A percentile compares a stretch with the other conserved stretches of the same genome.
Conservation (phyloP, 1,140 invertebrate species). For the Periplaneta americana region DNA sequence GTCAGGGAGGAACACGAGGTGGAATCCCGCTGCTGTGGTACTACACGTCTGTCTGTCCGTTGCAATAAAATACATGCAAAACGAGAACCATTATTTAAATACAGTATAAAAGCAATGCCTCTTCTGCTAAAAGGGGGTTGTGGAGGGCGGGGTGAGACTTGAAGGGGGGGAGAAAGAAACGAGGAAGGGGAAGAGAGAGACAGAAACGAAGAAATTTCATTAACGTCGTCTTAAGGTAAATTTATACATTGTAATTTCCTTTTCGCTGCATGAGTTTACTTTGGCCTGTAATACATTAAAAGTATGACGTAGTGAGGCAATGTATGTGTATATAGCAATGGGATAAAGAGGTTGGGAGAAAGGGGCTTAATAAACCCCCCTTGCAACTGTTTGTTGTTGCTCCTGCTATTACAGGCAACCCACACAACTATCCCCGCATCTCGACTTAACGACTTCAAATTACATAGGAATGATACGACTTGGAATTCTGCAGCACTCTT, state of each 20-base stretch:
- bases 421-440: too few species aligned
- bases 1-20: neutral
- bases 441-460: neutral
- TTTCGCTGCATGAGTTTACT: neutral
- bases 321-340: neutral
- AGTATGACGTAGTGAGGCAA: conserved; percentile 5
- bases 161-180: too few species aligned
- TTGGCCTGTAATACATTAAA: conserved; percentile 10
- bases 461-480: neutral
- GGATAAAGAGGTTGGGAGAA: neutral
- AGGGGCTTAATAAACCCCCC: neutral
- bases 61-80: neutral
- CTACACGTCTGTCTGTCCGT: neutral
- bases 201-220: conserved; percentile 35
- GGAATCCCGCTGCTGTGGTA: neutral
- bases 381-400: neutral
- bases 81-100: conserved; percentile 3
- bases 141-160: neutral
- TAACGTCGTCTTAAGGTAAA: conserved; percentile 48
- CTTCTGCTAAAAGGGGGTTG: neutral
- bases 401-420: neutral
- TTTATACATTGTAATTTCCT: conserved; percentile 46
- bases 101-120: neutral
- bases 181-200: neutral
- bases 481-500: too few species aligned